These are phyloP conservation scores for Drosophila asahinai DNA, from an alignment of 1,140 invertebrate genomes.

Conservation along the genomic window DNA sequence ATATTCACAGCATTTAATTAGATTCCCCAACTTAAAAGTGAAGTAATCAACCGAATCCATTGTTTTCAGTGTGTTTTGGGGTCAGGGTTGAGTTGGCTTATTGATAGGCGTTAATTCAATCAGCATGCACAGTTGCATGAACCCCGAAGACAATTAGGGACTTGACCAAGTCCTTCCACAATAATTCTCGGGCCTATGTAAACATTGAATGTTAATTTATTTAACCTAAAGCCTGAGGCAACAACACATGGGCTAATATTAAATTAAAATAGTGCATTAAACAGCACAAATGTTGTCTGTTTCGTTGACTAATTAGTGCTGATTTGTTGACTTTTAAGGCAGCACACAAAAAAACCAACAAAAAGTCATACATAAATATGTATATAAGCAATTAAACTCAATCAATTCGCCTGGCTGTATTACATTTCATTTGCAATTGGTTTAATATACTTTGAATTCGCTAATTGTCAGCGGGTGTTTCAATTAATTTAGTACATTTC, in stretches of 20 bases:
- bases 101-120: slow-evolving; percentile 62
- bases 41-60: too few species aligned
- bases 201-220: slow-evolving; percentile 14
- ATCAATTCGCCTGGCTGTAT: slow-evolving; percentile 1
- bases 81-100: slow-evolving; percentile 10
- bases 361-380: neutral
- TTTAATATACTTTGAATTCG: neutral
- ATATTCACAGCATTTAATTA: too few species aligned
- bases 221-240: slow-evolving; percentile 8
- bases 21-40: too few species aligned
- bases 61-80: neutral
- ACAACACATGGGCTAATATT: neutral
- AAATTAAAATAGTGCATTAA: neutral
- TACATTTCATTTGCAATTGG: slow-evolving; percentile 11
- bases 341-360: neutral
- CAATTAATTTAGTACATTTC: neutral
- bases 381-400: neutral
- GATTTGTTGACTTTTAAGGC: slow-evolving; percentile 5
- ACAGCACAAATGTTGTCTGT: neutral
- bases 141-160: neutral
- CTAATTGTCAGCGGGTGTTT: neutral
- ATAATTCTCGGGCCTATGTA: neutral
- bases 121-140: slow-evolving; percentile 45
- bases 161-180: neutral
- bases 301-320: slow-evolving; percentile 22